phyloP scores from a whole-genome alignment of 2,888 invertebrate species.

The Parthenolecanium corni region DNA sequence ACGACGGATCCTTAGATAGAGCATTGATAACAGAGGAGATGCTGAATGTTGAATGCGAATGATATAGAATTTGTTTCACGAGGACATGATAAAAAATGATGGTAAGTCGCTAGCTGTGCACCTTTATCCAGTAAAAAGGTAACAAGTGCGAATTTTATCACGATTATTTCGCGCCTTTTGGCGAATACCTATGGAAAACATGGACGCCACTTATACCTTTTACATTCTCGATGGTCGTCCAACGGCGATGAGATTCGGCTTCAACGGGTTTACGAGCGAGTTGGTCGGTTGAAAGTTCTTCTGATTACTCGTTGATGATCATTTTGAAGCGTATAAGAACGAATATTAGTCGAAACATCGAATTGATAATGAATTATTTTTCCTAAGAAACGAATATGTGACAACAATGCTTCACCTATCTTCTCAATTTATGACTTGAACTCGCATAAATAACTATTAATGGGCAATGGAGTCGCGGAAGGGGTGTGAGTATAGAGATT shows the following conservation, averaged over 20 bases:
- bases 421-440: too few relatives aligned
- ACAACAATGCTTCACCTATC: background rate
- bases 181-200: constrained; percentile 10
- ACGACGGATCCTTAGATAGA: background rate
- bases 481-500: too few relatives aligned
- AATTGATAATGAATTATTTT: background rate
- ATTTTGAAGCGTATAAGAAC: too few relatives aligned
- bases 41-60: background rate
- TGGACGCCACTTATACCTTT: constrained; percentile 25
- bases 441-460: too few relatives aligned
- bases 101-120: background rate
- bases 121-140: background rate
- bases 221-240: background rate
- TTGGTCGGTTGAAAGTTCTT: too few relatives aligned
- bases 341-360: too few relatives aligned
- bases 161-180: constrained; percentile 24
- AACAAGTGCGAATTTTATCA: background rate
- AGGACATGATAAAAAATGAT: background rate
- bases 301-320: too few relatives aligned
- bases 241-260: too few relatives aligned
- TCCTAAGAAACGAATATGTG: background rate
- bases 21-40: background rate
- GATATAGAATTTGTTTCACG: background rate
- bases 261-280: too few relatives aligned
- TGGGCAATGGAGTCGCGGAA: too few relatives aligned